phyloP scores from a whole-genome alignment of 2,113 vertebrate genomes.

The Pseudopipra pipra region DNA sequence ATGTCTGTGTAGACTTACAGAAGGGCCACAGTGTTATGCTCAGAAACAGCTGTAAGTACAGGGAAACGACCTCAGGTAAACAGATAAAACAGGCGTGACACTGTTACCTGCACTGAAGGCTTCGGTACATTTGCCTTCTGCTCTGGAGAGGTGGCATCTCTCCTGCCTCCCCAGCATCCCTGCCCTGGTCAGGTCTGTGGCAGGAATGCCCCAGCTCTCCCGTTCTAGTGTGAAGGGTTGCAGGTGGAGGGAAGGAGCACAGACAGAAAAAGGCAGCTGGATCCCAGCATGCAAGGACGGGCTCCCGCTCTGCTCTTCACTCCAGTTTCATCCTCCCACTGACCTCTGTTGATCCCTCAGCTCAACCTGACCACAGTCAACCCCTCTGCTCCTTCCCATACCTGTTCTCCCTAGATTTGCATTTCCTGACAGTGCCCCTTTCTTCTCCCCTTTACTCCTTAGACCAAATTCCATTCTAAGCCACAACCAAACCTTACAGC shows the following conservation, averaged over 20 bases:
- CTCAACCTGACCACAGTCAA: not conserved
- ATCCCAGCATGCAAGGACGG: not conserved
- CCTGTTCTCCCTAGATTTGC: not conserved
- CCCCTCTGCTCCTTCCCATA: not conserved
- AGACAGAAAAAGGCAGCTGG: not conserved
- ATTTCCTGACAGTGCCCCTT: not conserved
- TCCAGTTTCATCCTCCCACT: not conserved
- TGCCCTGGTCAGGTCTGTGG: not conserved
- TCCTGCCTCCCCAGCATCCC: not conserved
- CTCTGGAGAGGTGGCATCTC: not conserved
- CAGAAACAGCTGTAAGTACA: not conserved
- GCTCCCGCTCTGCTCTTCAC: not conserved
- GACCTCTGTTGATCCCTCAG: not conserved
- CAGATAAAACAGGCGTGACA: rapidly evolving
- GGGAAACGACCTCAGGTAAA: not conserved
- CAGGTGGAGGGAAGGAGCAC: not conserved
- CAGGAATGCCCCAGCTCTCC: not conserved
- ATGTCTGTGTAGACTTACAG: not conserved
- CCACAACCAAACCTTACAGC: not conserved
- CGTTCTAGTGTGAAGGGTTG: not conserved
- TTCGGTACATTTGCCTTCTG: not conserved
- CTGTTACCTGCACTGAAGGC: not conserved
- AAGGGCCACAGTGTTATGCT: not conserved
- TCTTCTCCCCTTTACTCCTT: not conserved
- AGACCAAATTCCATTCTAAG: not conserved